Evolutionary conservation across 2,113 vertebrate species (phyloP), one percentile per base, ranked within the genome.

Genomic region (Alces alces): DNA sequence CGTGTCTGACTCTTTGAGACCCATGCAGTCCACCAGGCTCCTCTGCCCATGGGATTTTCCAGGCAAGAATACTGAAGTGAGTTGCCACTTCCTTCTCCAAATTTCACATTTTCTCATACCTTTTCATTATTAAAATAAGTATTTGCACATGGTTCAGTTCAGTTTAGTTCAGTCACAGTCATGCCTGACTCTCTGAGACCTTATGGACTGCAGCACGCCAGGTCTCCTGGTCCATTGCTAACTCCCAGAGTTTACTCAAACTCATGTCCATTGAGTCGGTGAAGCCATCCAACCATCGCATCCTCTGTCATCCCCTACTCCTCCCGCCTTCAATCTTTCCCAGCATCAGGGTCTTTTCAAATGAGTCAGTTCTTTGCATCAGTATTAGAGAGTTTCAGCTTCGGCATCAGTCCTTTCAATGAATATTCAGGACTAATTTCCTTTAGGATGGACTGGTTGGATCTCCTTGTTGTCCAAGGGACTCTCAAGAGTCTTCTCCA

Each of bases 51-150:
- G n/a, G n/a, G 66, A 70, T 70, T 70, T 70, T 70, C n/a, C 66
- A 70, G n/a, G 66, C 66, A 70, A 70, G 64, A 36, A 70, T 70
- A 70, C n/a, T 39, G 10, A 36, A 70, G 66, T 21, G 4, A 70
- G 66, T 39, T 70, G n/a, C n/a, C 66, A 70, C 23, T 39, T 70
- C 66, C n/a, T 39, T 70, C 19, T 70, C 66, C n/a, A 23, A 91
- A 78, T 89, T 97, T 95, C 58, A 93, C 3, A 50, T 84, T 90
- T 66, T 76, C 12, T 60, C 47, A 79, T 43, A 66, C 1, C 33
- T 28, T 83, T 94, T 94, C 83, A 28, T 27, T 87, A 86, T 45
- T 58, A 15, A 92, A 93, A 93, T 66, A 47, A 66, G 82, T 70
- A 92, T 5, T 66, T 55, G n/a, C 5, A 93, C 9, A 58, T 36